phyloP scores from a whole-genome alignment of 2,113 vertebrate species.

The Leucopternis melanops region DNA sequence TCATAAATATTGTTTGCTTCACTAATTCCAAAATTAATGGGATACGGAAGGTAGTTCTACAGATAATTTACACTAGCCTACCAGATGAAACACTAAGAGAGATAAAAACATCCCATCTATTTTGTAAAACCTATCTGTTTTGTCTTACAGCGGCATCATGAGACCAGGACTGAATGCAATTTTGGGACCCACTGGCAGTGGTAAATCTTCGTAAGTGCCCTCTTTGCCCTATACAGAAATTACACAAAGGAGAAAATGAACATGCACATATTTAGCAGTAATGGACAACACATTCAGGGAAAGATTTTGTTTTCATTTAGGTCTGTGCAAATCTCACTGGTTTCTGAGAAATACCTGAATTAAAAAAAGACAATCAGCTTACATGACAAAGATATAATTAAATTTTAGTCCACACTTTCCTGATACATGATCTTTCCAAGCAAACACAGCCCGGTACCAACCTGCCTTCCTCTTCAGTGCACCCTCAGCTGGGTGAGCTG shows the following conservation, averaged over 20 bases:
- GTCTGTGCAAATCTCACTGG: neutral
- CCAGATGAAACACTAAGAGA: neutral
- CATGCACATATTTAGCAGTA: neutral
- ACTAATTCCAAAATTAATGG: neutral
- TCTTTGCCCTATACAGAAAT: neutral
- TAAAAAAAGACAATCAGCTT: neutral
- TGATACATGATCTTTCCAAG: accelerated
- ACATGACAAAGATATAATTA: neutral
- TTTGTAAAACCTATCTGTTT: neutral
- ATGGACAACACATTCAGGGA: neutral
- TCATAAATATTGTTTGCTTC: neutral
- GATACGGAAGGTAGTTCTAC: neutral
- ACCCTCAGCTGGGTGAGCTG: too few relatives aligned
- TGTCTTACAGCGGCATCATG: conserved; percentile 89
- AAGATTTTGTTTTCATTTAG: neutral
- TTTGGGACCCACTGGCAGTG: conserved; percentile 91
- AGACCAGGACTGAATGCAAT: conserved; percentile 93
- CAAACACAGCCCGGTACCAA: too few relatives aligned
- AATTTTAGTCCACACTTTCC: neutral
- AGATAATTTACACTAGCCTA: neutral
- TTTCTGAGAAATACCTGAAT: neutral
- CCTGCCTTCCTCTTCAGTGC: too few relatives aligned
- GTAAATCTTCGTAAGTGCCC: conserved; percentile 94
- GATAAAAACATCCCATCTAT: neutral
- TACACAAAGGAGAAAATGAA: neutral